Base-by-base conservation (phyloP, 2,888 invertebrate genomes). In the Phasia obesa region DNA sequence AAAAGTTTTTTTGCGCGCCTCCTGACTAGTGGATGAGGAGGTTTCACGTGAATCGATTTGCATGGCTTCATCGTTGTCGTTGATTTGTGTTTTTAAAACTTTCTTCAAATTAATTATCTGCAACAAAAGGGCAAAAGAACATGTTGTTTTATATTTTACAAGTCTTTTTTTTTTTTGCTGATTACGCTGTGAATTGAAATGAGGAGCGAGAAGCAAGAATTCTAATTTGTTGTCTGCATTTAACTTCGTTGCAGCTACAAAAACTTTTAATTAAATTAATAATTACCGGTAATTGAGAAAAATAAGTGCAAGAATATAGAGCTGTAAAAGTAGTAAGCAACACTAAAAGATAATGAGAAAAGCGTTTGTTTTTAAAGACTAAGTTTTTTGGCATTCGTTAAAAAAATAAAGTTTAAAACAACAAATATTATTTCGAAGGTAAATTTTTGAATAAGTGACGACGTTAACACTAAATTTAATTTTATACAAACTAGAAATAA, bases 31-130 rank as follows among this genome's bases (percentile, higher is more conserved):
- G 94, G 84, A 77, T 47, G 94, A 71, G 93, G 94, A 71, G 93
- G 84, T 77, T 87, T 95, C 94, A 59, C 95, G 92, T 83, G 94
- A 94, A 71, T 95, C 96, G 5, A 95, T 94, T 21, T 96, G 94
- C 90, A 97, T 96, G 17, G 95, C 94, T 88, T 98, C 97, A 86
- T 97, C 97, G n/a, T 94, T 94, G 87, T 97, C 97, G 86, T 94
- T 94, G 11, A 93, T 92, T 88, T 96, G 97, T 25, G 95, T 94
- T 90, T 97, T 97, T 44, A 98, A 92, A 0, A 96, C 95, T 92
- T 97, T 98, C 92, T 97, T 98, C 87, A 98, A 95, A 90, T 95
- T 96, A 13, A 94, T 89, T 86, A 97, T 95, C 97, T 98, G 92
- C 64, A 85, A 83, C 15, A 25, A 59, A 57, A 25, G 65, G 17